Conservation (phyloP, 2,797 vertebrate species). For the Sebastes melanostomus region DNA sequence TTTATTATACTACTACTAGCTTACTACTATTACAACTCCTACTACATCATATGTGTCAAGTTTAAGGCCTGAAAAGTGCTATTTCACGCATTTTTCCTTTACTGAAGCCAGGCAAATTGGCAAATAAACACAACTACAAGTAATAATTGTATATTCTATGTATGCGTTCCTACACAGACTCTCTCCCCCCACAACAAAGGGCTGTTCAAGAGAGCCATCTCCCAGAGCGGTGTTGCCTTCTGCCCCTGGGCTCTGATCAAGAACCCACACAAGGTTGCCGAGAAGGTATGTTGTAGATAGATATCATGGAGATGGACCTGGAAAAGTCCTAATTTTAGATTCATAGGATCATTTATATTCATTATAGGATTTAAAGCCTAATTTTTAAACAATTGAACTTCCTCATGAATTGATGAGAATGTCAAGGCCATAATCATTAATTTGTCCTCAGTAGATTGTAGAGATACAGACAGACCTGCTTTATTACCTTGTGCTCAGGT, state of each 20-base stretch:
- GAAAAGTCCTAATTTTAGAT: neutral
- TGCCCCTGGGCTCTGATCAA: conserved; percentile 86
- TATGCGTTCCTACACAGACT: conserved; percentile 71
- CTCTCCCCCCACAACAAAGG: conserved; percentile 88
- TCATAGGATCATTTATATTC: neutral
- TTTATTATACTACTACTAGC: neutral
- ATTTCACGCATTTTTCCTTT: neutral
- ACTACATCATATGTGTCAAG: neutral
- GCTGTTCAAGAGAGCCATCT: conserved; percentile 88
- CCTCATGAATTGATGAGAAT: too few relatives aligned
- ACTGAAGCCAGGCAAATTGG: neutral
- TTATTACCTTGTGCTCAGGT: conserved; percentile 31
- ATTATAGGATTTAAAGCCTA: neutral
- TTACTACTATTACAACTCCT: too few relatives aligned
- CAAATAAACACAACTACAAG: neutral
- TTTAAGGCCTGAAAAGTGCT: neutral
- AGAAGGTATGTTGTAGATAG: conserved; percentile 67
- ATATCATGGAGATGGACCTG: neutral
- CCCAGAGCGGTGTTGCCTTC: conserved; percentile 86
- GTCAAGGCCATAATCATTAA: too few relatives aligned
- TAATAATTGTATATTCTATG: neutral
- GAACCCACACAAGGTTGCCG: conserved; percentile 80
- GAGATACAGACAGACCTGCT: neutral
- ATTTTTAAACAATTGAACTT: too few relatives aligned
- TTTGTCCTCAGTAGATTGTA: too few relatives aligned